Base-by-base conservation (phyloP, 2,797 vertebrate genomes). In the Telmatherina bonti region DNA sequence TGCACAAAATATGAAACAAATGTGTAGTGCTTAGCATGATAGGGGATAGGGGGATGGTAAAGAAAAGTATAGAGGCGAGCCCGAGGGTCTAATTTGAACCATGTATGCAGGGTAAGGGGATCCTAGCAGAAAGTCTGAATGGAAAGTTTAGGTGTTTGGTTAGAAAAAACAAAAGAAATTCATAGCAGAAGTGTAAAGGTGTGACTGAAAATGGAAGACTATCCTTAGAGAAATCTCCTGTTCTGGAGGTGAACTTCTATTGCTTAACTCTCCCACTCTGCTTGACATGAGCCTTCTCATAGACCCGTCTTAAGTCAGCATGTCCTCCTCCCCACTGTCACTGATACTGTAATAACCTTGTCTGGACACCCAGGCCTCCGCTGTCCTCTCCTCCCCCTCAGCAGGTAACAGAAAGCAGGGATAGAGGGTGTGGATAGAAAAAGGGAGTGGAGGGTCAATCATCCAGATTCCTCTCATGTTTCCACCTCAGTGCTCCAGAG, bases 1-100 rank as follows among this genome's bases (percentile, higher is more conserved):
- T 92, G 92, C 79, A 79, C 65, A 87, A 90, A 92, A 93, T 90
- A 83, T 88, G 69, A 93, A 94, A 90, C 91, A 89, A 93, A 91
- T 93, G 89, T 77, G 36, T 52, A 6, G 79, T 75, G 60, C 74
- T 76, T 41, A 76, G 78, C 68, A 70, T 55, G 64, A 54, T 59
- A 68, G 69, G 55, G 78, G 75, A 9, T 22, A 69, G 31, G 67
- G 58, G 26, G 35, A 29, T 9, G 61, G 60, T 62, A 31, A 20
- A 51, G 60, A 80, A 61, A 61, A 49, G 64, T 45, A 52, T 73
- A 70, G 62, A 88, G 57, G 31, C 67, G 67, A 56, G 45, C 62
- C 68, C 67, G 36, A 1, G 79, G 81, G 61, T 83, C 74, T 92
- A 89, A 92, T 92, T 73, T 76, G 58, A 92, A 89, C 78, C 90